Percentiles rank a stretch among this genome's conserved stretches.
Conservation (phyloP, 2,888 invertebrate species). For the Cheilosia vulpina region DNA sequence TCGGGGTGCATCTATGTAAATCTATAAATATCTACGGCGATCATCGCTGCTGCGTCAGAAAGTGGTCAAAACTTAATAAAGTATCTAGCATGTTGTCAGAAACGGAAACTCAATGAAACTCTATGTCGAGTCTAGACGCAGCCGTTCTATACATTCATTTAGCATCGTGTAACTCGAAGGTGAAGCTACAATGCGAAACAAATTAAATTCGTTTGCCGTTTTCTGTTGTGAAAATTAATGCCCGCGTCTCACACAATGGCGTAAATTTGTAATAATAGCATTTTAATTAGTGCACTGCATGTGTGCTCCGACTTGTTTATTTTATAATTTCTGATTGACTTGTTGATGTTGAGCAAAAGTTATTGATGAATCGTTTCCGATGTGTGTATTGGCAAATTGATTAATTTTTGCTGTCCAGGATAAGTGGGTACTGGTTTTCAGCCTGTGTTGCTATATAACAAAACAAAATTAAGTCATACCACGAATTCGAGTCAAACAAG, state of each 20-base stretch:
- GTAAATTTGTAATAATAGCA: conserved; percentile 47
- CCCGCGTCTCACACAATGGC: conserved; percentile 10
- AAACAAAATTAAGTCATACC: conserved; percentile 34
- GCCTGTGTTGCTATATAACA: conserved; percentile 16
- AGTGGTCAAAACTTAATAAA: neutral
- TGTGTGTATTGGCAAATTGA: conserved; percentile 28
- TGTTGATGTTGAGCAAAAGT: conserved; percentile 20
- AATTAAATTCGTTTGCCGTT: conserved; percentile 19
- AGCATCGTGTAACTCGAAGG: conserved; percentile 50
- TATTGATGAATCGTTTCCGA: conserved; percentile 41
- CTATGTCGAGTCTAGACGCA: conserved; percentile 49
- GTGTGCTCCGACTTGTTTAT: conserved; percentile 32
- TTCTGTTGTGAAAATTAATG: neutral
- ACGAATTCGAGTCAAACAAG: neutral
- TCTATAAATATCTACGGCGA: conserved; percentile 39
- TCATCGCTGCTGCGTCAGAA: neutral
- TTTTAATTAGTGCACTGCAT: conserved; percentile 58
- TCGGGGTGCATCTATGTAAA: conserved; percentile 31
- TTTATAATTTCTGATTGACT: conserved; percentile 58
- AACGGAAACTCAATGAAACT: conserved; percentile 17
- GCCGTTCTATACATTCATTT: conserved; percentile 31
- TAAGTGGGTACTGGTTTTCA: neutral
- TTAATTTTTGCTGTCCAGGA: neutral
- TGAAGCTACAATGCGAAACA: conserved; percentile 32
- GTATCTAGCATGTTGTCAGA: neutral